A percentile compares a stretch with the other conserved stretches of the same genome.
Conservation (phyloP, 2,113 vertebrate species). For the Ploceus nigricollis region DNA sequence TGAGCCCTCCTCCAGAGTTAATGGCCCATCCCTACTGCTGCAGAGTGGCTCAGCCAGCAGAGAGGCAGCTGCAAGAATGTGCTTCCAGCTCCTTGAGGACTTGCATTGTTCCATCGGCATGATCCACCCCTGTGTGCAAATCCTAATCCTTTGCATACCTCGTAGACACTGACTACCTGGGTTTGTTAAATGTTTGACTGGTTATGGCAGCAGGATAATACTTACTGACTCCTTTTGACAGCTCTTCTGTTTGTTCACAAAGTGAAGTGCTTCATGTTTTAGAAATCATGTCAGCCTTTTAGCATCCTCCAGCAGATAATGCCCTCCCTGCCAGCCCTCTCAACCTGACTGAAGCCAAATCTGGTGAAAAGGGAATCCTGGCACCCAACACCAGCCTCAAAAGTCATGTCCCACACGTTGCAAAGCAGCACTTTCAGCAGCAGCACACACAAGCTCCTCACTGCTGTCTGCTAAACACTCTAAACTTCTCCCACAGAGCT, state of each 20-base stretch:
- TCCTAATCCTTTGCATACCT: background rate
- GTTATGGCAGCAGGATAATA: background rate
- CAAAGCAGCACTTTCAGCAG: background rate
- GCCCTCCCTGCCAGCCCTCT: background rate
- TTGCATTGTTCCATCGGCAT: background rate
- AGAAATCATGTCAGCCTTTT: background rate
- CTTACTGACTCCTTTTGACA: background rate
- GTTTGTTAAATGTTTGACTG: background rate
- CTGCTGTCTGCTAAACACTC: background rate
- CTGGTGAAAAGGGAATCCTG: background rate
- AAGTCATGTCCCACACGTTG: background rate
- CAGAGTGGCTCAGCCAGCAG: background rate
- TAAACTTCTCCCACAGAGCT: background rate
- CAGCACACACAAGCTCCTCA: background rate
- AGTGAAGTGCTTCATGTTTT: background rate
- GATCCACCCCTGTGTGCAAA: background rate
- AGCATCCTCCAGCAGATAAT: background rate
- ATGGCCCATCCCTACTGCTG: background rate
- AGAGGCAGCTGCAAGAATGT: background rate
- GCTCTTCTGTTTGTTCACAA: background rate
- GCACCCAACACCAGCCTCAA: background rate
- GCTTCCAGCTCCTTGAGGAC: background rate
- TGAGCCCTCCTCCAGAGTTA: background rate
- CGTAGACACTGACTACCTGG: accelerated
- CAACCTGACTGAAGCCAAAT: background rate